Evolutionary conservation across 2,113 vertebrate species (phyloP), one percentile per base, ranked within the genome.

Genomic region (Jacana jacana): DNA sequence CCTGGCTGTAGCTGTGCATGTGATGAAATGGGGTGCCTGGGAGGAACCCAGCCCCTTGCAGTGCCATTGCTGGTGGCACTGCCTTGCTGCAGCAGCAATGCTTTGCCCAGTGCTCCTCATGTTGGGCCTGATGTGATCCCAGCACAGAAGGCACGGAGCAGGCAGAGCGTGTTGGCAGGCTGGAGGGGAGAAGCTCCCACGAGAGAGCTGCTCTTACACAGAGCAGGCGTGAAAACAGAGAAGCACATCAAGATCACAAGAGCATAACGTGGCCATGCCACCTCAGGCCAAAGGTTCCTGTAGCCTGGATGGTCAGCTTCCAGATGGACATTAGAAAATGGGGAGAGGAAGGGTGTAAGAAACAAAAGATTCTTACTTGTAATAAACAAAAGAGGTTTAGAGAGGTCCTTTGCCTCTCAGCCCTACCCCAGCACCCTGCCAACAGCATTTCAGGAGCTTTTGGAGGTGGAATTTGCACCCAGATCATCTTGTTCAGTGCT

Each of bases 81-180:
- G 71, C n/a, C 18, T 31, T 7, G 37, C 64, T 13, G 24, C 23
- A 27, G 64, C 28, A 17, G 65, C 2, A 1, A 11, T 9, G 58
- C 25, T 44, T 13, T 24, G 51, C n/a, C 11, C 39, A 13, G 44
- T 0, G 2, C 14, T 65, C 1, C 1, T 19, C 23, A 4, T 1
- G 27, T 40, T 6, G 39, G 60, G 52, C 40, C 85, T 66, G 72
- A 79, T 72, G 91, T 39, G 33, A 48, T 60, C 72, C 51, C 33
- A 12, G 54, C 48, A 1, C 44, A 0, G 16, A 37, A 18, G 3
- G 6, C 10, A 1, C 5, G 7, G 68, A 71, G 65, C 51, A 27
- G 89, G 54, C 76, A 37, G 76, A 1, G 1, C 3, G 4, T 37
- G 70, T 42, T 57, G 77, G 23, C n/a, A 52, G 63, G 69, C 49